Evolutionary conservation across 2,888 invertebrate genomes (phyloP), one percentile per base, ranked within the genome.

Genomic region (Eulithis prunata): DNA sequence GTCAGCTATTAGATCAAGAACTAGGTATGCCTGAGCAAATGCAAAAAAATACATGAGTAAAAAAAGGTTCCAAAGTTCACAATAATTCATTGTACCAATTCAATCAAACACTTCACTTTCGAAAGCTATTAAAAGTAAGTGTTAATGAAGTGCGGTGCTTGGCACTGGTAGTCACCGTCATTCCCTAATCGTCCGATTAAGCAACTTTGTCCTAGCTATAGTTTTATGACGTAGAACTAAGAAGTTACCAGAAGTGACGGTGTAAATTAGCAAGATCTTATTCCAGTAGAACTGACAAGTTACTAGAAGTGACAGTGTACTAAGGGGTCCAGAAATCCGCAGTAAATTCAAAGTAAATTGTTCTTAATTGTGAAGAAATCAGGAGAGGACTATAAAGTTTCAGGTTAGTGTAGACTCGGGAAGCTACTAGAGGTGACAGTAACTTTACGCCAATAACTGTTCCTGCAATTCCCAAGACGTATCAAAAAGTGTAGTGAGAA

Each of bases 191-290:
- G 69, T 46, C 55, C 71, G 69, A 73, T 72, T 69, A 72, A 67
- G 65, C 68, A 71, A 75, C 73, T 75, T 74, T 75, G 74, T 75
- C 72, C 71, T 71, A 71, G 68, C 60, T 45, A 63, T 69, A 58
- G 57, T 54, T 56, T 54, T 52, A 57, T n/a, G 45, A 5, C 4
- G 12, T 32, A 68, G 70, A 68, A 28, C 53, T 68, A 38, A 3
- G 28, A 69, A 70, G 7, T 13, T 10, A n/a, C 7, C 38, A 66
- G 62, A 62, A 46, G 13, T 14, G 57, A 11, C 54, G 32, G 10
- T n/a, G 21, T 21, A 21, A 21, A 49, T 38, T 38, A 5, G 38
- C 3, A 38, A 38, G 21, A 2, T 1, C 21, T 21, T 21, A 21
- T 21, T 21, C 21, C 21, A 21, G 21, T 38, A 38, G 6, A 38